phyloP scores from a whole-genome alignment of 2,113 vertebrate genomes.

The Bolborhynchus lineola region DNA sequence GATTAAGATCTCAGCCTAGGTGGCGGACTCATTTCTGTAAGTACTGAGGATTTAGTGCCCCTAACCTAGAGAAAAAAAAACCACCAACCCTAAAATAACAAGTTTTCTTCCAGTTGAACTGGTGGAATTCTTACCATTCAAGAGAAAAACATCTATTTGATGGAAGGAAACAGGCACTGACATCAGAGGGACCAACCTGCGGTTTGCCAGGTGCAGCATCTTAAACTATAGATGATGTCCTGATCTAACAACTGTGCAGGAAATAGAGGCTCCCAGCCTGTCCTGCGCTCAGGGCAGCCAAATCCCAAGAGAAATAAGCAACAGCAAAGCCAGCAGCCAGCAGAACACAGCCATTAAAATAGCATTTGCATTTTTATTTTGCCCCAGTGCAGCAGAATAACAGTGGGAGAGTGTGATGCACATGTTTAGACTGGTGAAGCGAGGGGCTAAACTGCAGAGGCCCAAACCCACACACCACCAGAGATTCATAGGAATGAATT shows the following conservation, averaged over 20 bases:
- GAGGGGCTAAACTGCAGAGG: background rate
- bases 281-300: background rate
- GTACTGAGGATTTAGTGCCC: background rate
- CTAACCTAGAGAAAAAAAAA: background rate
- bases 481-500: background rate
- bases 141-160: background rate
- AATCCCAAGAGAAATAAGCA: background rate
- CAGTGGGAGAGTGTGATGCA: background rate
- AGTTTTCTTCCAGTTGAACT: background rate
- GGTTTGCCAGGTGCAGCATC: background rate
- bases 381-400: background rate
- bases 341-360: background rate
- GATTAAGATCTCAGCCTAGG: background rate
- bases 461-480: background rate
- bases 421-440: accelerated
- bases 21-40: background rate
- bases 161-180: background rate
- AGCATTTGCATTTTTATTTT: background rate
- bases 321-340: background rate
- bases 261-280: background rate
- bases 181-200: background rate
- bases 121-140: background rate
- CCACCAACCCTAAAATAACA: accelerated
- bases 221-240: accelerated
- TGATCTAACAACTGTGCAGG: background rate